phyloP scores from a whole-genome alignment of 64 coral and sea anemone genomes.

The Porites australiensis region DNA sequence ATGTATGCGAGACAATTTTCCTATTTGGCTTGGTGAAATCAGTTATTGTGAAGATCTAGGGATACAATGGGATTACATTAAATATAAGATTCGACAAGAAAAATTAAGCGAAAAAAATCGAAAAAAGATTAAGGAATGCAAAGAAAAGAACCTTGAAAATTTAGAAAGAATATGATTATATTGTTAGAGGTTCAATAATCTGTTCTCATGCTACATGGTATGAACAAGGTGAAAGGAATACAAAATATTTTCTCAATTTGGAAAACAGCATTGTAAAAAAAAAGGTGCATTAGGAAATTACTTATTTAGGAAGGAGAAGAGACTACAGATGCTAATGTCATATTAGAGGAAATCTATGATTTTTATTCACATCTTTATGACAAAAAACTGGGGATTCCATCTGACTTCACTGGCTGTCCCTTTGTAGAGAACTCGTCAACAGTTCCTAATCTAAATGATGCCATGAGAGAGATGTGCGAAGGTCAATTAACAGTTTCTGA shows the following conservation, averaged over 20 bases:
- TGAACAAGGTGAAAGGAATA: not conserved
- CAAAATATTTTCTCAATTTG: conserved; percentile 37
- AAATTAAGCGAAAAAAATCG: not conserved
- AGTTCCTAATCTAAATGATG: not conserved
- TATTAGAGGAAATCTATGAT: not conserved
- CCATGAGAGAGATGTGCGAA: not conserved
- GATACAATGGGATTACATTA: not conserved
- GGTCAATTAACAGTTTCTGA: conserved; percentile 19
- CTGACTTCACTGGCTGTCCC: not conserved
- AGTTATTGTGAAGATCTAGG: not conserved
- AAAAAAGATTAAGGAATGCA: not conserved
- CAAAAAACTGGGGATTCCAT: not conserved
- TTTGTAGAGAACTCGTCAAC: not conserved
- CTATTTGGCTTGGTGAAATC: not conserved
- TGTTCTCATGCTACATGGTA: conserved; percentile 8
- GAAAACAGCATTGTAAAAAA: conserved; percentile 14
- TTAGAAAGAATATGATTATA: conserved; percentile 30
- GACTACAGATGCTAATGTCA: not conserved
- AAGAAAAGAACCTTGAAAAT: not conserved
- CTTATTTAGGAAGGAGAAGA: not conserved
- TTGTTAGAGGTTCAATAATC: conserved; percentile 3
- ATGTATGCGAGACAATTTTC: not conserved
- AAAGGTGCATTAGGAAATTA: conserved; percentile 20
- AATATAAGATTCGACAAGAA: conserved; percentile 19
- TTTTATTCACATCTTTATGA: conserved; percentile 7